Base-by-base conservation (phyloP, 2,888 invertebrate species). In the Pachycephus smyrnensis region DNA sequence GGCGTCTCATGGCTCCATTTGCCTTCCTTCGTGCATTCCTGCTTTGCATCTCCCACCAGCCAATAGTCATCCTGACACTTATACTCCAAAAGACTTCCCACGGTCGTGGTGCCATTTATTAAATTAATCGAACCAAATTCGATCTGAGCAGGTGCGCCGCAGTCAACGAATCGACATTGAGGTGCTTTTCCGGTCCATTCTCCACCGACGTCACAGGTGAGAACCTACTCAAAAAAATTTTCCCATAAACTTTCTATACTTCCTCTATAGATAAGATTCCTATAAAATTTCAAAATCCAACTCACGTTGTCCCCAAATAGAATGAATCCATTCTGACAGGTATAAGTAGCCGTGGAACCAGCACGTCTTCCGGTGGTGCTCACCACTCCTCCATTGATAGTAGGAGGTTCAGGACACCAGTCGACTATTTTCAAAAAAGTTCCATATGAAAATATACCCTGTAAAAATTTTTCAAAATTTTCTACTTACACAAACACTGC, bases 1-100 rank as follows among this genome's bases (percentile, higher is more conserved):
- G 97, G 97, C 75, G 96, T 95, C 87, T 96, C 95, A 69, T 96
- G 95, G 0, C 96, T 96, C 97, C 97, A 98, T 89, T 96, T 96
- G 15, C 97, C 97, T 82, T 97, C 97, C 79, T 95, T 93, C 68
- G 95, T 96, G 90, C 98, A 98, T 32, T 93, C 94, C 73, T 97
- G 94, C 32, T 93, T 93, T 15, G 93, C 92, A 73, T 95, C 94
- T 1, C 95, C 94, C 0, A 95, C 95, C 68, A 98, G 92, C 96
- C 97, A 97, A 90, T 97, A 95, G 91, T 98, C 97, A 31, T 94
- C 93, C 75, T 95, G 94, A 89, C 98, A 98, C 79, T 94, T 94
- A 90, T 97, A 98, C 88, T 95, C 95, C 0, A 96, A 95, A 36
- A 95, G 89, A 76, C 97, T 96, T 1, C 95, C 95, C 68, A 96